phyloP scores from a whole-genome alignment of 1,140 invertebrate genomes.

The Camponotus floridanus region DNA sequence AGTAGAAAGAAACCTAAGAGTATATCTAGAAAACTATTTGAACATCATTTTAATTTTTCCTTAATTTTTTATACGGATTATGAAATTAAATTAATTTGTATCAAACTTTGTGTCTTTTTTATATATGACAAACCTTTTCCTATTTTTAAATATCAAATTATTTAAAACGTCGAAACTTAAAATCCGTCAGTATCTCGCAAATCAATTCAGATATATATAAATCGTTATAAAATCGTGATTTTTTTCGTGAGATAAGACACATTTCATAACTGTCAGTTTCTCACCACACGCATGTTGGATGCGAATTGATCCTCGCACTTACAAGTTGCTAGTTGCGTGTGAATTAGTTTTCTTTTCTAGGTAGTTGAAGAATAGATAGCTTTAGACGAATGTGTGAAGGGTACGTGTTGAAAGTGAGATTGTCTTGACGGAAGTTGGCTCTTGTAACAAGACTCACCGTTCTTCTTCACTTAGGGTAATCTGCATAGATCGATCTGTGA shows the following conservation, averaged over 20 bases:
- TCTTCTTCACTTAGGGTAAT: conserved; percentile 23
- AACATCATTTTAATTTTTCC: neutral
- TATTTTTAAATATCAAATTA: neutral
- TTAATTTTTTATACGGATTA: neutral
- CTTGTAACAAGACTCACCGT: conserved; percentile 21
- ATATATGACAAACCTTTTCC: neutral
- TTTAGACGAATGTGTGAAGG: neutral
- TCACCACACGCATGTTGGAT: neutral
- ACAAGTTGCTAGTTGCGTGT: conserved; percentile 31
- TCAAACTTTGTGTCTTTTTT: too few species aligned
- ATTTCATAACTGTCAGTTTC: conserved; percentile 24
- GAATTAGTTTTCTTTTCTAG: conserved; percentile 62
- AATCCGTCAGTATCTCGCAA: neutral
- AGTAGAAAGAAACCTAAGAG: neutral
- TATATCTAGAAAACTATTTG: neutral
- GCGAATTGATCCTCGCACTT: conserved; percentile 40
- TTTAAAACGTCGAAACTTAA: neutral
- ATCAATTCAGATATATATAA: neutral
- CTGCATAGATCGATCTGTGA: conserved; percentile 51
- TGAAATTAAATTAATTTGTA: too few species aligned
- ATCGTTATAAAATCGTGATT: neutral
- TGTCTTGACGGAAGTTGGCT: conserved; percentile 36
- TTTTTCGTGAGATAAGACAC: neutral
- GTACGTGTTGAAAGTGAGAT: conserved; percentile 59
- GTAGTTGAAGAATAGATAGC: conserved; percentile 30